Conservation (phyloP, 2,113 vertebrate genomes). For the Oncorhynchus kisutch region DNA sequence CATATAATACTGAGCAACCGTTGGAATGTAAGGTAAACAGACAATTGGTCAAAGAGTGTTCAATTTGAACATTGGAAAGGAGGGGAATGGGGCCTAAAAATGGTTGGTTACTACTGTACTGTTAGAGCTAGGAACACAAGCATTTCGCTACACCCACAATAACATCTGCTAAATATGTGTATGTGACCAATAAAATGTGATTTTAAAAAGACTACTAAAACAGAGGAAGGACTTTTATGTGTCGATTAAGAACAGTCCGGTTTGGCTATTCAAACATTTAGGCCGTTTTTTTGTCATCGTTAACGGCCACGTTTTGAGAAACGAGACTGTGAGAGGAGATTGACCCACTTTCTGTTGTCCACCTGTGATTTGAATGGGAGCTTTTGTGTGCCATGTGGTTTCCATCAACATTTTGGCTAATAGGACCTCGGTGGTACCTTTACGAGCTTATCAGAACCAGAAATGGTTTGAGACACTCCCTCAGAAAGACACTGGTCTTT, state of each 20-base stretch:
- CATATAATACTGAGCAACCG: conserved; percentile 15
- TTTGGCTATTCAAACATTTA: neutral
- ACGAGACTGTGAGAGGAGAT: conserved; percentile 23
- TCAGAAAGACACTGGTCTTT: neutral
- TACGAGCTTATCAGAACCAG: neutral
- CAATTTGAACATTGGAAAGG: neutral
- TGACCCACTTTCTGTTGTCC: conserved; percentile 54
- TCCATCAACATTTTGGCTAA: conserved; percentile 45
- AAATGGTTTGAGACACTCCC: neutral
- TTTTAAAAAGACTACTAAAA: conserved; percentile 1
- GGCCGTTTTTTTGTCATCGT: conserved; percentile 8
- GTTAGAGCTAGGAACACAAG: too few species aligned
- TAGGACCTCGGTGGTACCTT: conserved; percentile 29
- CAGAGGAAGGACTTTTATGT: conserved; percentile 3
- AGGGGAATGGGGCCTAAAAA: neutral
- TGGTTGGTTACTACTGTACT: too few species aligned
- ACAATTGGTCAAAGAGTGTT: conserved; percentile 1
- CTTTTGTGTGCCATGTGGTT: conserved; percentile 43
- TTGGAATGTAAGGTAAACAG: conserved; percentile 43
- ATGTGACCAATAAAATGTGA: too few species aligned
- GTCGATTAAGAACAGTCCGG: neutral
- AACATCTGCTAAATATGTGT: too few species aligned
- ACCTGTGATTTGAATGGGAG: conserved; percentile 40
- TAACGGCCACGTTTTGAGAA: conserved; percentile 42
- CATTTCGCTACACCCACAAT: too few species aligned